A percentile compares a stretch with the other conserved stretches of the same genome.
Conservation (phyloP, 2,888 invertebrate genomes). For the Morpho helenor region DNA sequence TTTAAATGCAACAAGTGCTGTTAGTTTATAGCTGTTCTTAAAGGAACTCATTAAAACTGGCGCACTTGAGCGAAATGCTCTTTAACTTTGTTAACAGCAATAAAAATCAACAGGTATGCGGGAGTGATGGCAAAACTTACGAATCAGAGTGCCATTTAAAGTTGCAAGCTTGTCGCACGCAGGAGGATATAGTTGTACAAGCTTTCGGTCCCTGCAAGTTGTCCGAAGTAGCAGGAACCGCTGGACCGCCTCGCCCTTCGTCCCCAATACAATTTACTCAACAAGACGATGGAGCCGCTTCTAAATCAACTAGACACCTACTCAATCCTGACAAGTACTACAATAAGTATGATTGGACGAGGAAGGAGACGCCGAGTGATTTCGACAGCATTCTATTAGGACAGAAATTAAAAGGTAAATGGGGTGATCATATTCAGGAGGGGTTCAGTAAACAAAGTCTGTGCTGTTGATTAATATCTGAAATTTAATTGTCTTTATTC, state of each 20-base stretch:
- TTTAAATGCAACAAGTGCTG: conserved; percentile 17
- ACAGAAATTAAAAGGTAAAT: conserved; percentile 68
- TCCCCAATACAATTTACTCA: conserved; percentile 89
- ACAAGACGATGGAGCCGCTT: conserved; percentile 86
- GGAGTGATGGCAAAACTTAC: conserved; percentile 89
- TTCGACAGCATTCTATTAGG: conserved; percentile 61
- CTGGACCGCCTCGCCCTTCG: conserved; percentile 87
- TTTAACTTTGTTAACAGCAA: conserved; percentile 17
- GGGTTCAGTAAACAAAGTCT: conserved; percentile 16
- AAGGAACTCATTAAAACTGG: conserved; percentile 19
- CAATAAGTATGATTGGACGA: conserved; percentile 79
- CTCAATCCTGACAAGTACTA: conserved; percentile 85
- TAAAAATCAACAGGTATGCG: conserved; percentile 79
- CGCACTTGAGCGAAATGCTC: conserved; percentile 19
- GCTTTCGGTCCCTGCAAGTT: conserved; percentile 87
- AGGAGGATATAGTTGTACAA: conserved; percentile 88
- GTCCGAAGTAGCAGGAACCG: conserved; percentile 84
- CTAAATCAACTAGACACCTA: conserved; percentile 89
- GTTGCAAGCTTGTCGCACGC: conserved; percentile 89
- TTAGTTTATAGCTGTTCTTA: conserved; percentile 16
- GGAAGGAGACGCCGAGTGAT: conserved; percentile 74
- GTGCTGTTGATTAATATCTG: neutral
- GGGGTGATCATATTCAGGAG: conserved; percentile 6
- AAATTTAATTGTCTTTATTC: conserved; percentile 5
- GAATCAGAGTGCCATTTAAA: conserved; percentile 90